Evolutionary conservation across 2,888 invertebrate species (phyloP).

Genomic region (Phortica magna): DNA sequence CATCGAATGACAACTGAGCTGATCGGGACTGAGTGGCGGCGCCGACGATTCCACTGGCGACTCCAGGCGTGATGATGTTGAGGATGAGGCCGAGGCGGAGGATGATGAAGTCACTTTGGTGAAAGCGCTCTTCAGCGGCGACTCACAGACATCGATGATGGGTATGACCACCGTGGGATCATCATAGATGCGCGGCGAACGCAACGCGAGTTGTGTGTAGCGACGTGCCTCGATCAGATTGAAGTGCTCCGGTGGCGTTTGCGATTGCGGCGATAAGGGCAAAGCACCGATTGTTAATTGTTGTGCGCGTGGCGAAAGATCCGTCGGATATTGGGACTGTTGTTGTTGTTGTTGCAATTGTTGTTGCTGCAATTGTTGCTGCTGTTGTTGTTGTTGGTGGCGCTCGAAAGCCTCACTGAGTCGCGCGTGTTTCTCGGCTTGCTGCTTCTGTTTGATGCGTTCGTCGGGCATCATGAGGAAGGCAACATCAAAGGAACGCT

Average conservation of each 20-base stretch:
- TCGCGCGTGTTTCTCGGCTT: constrained; percentile 79
- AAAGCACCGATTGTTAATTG: constrained; percentile 52
- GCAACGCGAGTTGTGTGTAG: constrained; percentile 74
- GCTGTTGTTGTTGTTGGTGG: constrained; percentile 55
- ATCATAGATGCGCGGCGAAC: constrained; percentile 75
- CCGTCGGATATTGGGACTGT: constrained; percentile 72
- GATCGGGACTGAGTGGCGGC: constrained; percentile 87
- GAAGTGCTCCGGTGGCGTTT: constrained; percentile 66
- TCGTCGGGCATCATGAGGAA: constrained; percentile 94
- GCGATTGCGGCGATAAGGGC: constrained; percentile 73
- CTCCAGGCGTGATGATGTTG: constrained; percentile 65
- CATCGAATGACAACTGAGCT: constrained; percentile 87
- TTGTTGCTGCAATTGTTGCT: constrained; percentile 55
- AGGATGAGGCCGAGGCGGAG: constrained; percentile 62
- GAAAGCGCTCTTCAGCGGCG: constrained; percentile 85
- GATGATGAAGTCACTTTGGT: constrained; percentile 83
- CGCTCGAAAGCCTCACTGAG: constrained; percentile 78
- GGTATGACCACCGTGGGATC: constrained; percentile 76
- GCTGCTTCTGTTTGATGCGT: constrained; percentile 80
- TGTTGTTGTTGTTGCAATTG: constrained; percentile 47
- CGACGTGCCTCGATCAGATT: constrained; percentile 72
- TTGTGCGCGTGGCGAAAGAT: constrained; percentile 74
- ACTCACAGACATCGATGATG: constrained; percentile 68
- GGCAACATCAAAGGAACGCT: constrained; percentile 93
- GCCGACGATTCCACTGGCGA: constrained; percentile 82